phyloP scores from a whole-genome alignment of 2,888 invertebrate genomes.

The Mythimna vitellina region DNA sequence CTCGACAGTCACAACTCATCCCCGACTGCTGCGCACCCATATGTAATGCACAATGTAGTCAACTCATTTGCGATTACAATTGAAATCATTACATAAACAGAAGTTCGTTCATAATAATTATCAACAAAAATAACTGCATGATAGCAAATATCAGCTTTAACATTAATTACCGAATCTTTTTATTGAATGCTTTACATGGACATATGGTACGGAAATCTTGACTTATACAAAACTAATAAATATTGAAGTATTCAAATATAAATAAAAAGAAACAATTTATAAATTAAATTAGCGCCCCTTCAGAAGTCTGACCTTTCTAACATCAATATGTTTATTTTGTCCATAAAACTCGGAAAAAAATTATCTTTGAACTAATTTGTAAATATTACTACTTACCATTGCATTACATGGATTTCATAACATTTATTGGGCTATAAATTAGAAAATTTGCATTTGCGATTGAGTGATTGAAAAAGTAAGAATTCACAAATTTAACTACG shows the following conservation, averaged over 20 bases:
- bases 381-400: constrained; percentile 48
- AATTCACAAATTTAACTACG: constrained; percentile 22
- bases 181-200: neutral
- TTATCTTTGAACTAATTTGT: neutral
- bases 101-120: constrained; percentile 12
- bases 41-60: constrained; percentile 9
- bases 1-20: neutral
- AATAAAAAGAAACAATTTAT: constrained; percentile 13
- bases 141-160: constrained; percentile 7
- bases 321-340: constrained; percentile 29
- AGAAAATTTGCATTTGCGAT: constrained; percentile 23
- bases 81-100: constrained; percentile 21
- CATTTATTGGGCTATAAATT: constrained; percentile 9
- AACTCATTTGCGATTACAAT: constrained; percentile 18
- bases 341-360: neutral
- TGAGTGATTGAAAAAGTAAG: constrained; percentile 13
- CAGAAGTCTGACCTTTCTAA: constrained; percentile 51
- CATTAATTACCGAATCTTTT: neutral
- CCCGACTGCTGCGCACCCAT: neutral
- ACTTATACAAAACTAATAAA: neutral
- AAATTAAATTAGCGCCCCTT: constrained; percentile 49
- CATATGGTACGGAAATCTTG: neutral
- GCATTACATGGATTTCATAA: constrained; percentile 33
- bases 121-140: constrained; percentile 38
- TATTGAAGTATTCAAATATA: constrained; percentile 1